These are phyloP conservation scores for Cranoglanis bouderius DNA, from an alignment of 2,113 vertebrate genomes.

Conservation along the genomic window DNA sequence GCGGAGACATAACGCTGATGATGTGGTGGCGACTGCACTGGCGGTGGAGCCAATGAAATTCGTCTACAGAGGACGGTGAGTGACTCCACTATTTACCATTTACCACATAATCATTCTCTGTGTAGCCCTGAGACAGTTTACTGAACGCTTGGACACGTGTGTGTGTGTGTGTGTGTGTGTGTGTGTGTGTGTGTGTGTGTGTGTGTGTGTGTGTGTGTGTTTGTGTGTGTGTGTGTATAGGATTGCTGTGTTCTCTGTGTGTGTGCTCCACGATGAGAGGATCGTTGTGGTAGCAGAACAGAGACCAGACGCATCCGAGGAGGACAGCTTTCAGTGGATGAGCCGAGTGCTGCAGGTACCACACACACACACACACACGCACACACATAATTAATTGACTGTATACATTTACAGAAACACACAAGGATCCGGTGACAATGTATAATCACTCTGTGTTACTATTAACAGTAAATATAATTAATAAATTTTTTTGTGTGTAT, in stretches of 20 bases:
- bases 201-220: constrained; percentile 20
- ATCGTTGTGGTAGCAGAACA: constrained; percentile 95
- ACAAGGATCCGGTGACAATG: not conserved
- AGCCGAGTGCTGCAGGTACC: constrained; percentile 92
- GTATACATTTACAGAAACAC: not conserved
- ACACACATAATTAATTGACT: too few species aligned
- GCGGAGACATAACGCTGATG: constrained; percentile 89
- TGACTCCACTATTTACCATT: not conserved
- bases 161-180: constrained; percentile 28
- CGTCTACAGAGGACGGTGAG: constrained; percentile 94
- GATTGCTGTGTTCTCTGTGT: constrained; percentile 94
- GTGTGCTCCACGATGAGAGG: constrained; percentile 89
- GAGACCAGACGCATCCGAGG: constrained; percentile 92
- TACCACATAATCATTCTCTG: not conserved
- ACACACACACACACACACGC: constrained; percentile 7
- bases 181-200: constrained; percentile 26
- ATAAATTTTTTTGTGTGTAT: not conserved
- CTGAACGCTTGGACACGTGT: not conserved
- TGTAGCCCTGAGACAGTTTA: not conserved
- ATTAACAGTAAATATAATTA: not conserved
- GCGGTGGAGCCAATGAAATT: constrained; percentile 98
- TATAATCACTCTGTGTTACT: not conserved
- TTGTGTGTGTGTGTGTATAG: constrained; percentile 62
- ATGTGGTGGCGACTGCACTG: constrained; percentile 88
- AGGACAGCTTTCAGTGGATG: constrained; percentile 99